Base-by-base conservation (phyloP, 2,113 vertebrate genomes). In the Catharus minimus region DNA sequence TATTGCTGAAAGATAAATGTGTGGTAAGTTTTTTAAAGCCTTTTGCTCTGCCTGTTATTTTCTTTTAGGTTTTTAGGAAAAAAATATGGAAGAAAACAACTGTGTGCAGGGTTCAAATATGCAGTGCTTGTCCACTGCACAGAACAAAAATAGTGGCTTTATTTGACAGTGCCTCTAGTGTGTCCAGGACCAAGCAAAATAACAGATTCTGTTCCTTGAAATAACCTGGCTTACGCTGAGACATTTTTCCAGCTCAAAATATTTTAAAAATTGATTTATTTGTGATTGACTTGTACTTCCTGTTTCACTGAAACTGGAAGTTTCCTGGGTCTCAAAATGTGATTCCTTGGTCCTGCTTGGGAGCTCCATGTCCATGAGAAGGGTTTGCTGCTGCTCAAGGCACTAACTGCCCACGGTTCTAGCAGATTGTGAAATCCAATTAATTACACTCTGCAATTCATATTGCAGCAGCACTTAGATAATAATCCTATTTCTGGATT, bases 391-490 rank as follows among this genome's bases (percentile, higher is more conserved):
- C 38, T 46, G 75, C 61, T 93, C 77, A 46, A 87, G 86, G 76
- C 38, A 10, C 56, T 81, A 57, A 33, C 88, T 90, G 22, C 38
- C 74, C 56, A 23, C 78, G 46, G 79, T 77, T 85, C 81, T 80
- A 75, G 77, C 80, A 95, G 77, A 77, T 44, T 79, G 49, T 88
- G 85, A 76, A 77, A 96, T 95, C 69, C 30, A 93, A 78, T 95
- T 96, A 96, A 94, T 93, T 94, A 82, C 56, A 88, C 60, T 90
- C 73, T 72, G 47, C 73, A 88, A 69, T 57, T 95, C 23, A 10
- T 79, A 61, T 69, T 91, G 50, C 76, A 90, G 68, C 43, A 95
- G 23, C 68, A 64, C 78, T 80, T 78, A 62, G 23, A 27, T 36
- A 93, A 86, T 77, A 90, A 78, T 15, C 32, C 33, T 94, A 58